Evolutionary conservation across 2,888 invertebrate genomes (phyloP).

Genomic region (Serrognathus titanus): DNA sequence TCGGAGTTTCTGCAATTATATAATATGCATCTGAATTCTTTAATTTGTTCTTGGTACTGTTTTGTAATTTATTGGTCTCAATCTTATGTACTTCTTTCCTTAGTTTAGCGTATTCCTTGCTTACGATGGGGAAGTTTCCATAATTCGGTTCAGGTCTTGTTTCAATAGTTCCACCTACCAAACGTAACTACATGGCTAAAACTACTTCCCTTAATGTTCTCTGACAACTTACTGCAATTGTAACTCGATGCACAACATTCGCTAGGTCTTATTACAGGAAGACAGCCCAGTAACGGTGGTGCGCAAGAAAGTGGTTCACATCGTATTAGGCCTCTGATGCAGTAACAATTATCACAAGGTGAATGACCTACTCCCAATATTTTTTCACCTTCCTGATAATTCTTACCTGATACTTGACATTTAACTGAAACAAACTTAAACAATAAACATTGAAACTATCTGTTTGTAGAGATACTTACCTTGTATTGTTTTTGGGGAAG

Average conservation of each 20-base stretch:
- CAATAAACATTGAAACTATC: too few relatives aligned
- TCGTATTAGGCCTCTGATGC: conserved; percentile 67
- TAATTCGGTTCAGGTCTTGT: conserved; percentile 53
- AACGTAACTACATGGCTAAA: not conserved
- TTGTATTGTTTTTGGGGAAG: conserved; percentile 22
- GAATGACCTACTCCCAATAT: conserved; percentile 57
- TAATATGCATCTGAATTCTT: conserved; percentile 31
- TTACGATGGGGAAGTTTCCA: conserved; percentile 52
- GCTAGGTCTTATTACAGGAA: conserved; percentile 69
- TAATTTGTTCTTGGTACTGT: conserved; percentile 11
- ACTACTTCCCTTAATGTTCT: not conserved
- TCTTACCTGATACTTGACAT: conserved; percentile 60
- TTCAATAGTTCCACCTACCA: conserved; percentile 52
- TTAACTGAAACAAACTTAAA: conserved; percentile 44
- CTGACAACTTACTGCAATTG: conserved; percentile 64
- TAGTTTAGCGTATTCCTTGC: conserved; percentile 54
- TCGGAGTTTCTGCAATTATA: conserved; percentile 36
- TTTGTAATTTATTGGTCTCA: conserved; percentile 12
- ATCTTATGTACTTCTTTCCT: conserved; percentile 44
- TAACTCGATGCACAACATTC: conserved; percentile 85
- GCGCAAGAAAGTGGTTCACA: conserved; percentile 77
- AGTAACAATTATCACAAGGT: conserved; percentile 77
- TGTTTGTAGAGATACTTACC: conserved; percentile 1
- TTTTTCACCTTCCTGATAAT: conserved; percentile 69
- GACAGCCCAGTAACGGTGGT: conserved; percentile 71